These are phyloP conservation scores for Onchidella celtica DNA, from an alignment of 2,888 invertebrate species.

Conservation along the genomic window DNA sequence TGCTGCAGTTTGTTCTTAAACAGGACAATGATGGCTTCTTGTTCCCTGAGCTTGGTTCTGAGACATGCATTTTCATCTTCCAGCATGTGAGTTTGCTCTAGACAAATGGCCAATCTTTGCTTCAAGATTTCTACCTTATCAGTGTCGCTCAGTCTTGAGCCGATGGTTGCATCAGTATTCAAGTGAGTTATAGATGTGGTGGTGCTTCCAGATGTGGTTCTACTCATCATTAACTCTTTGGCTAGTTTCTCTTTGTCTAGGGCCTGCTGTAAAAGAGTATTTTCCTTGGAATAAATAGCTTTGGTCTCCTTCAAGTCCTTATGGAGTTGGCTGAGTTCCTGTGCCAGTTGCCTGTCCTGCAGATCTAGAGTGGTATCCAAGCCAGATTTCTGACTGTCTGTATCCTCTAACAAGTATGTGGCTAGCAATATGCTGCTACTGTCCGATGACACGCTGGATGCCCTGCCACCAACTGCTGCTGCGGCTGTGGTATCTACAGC, in stretches of 20 bases:
- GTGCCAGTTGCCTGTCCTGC: constrained; percentile 68
- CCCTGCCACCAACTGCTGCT: background rate
- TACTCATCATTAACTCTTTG: constrained; percentile 25
- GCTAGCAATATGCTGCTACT: background rate
- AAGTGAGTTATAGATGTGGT: constrained; percentile 59
- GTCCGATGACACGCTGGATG: background rate
- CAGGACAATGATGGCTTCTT: constrained; percentile 67
- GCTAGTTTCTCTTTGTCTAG: constrained; percentile 62
- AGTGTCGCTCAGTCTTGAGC: background rate
- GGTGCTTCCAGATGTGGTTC: background rate
- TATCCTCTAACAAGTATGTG: background rate
- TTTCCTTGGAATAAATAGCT: constrained; percentile 69
- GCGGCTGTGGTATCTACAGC: background rate
- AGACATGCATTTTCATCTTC: constrained; percentile 67
- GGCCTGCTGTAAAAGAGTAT: constrained; percentile 67
- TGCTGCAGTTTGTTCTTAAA: constrained; percentile 61
- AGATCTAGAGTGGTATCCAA: constrained; percentile 57
- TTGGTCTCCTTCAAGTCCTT: constrained; percentile 69
- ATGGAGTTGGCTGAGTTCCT: constrained; percentile 66
- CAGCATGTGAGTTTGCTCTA: constrained; percentile 67
- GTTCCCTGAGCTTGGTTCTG: constrained; percentile 65
- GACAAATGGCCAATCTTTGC: constrained; percentile 63
- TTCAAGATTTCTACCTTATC: constrained; percentile 55
- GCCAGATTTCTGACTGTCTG: background rate
- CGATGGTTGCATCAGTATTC: constrained; percentile 57